Evolutionary conservation across 2,888 invertebrate genomes (phyloP), one percentile per base, ranked within the genome.

Genomic region (Aromia moschata): DNA sequence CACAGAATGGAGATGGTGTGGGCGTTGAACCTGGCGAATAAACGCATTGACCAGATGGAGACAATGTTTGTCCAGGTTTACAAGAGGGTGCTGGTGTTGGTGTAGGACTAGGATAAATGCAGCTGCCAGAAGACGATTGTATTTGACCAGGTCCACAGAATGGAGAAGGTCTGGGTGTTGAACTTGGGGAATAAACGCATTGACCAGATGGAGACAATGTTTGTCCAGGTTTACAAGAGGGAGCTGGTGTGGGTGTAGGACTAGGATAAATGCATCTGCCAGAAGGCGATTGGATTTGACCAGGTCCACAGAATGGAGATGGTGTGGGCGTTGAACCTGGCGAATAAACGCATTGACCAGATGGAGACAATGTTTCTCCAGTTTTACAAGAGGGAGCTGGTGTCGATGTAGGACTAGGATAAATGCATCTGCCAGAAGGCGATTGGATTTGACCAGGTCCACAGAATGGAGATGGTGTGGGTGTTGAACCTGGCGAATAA

Each of bases 151-250:
- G 17, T 1, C 33, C 17, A 46, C 46, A 46, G 5, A 17, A 16
- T 17, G 25, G 46, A 2, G 64, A 53, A n/a, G 67, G 63, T 54
- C 62, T 62, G 54, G 60, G 38, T 1, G 60, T 54, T n/a, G 38
- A 10, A 5, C 44, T 18, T n/a, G 12, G 10, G 5, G 30, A 53
- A 47, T 57, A 57, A 4, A 41, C 20, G 38, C 60, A 63, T 37
- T 43, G 14, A 2, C 46, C 46, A 10, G 46, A 46, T 15, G 33
- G n/a, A 17, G 46, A 46, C 33, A 46, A 15, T 37, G 44, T 46
- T 55, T 60, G 59, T n/a, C 64, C 80, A 78, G 67, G 80, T 79
- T 63, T 79, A 80, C 44, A 81, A 3, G 17, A 30, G 2, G 44
- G 30, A 25, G 10, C 9, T 12, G 63, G 60, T 9, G 4, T 11